Conservation (phyloP, 2,113 vertebrate genomes). For the Mustelus asterias region DNA sequence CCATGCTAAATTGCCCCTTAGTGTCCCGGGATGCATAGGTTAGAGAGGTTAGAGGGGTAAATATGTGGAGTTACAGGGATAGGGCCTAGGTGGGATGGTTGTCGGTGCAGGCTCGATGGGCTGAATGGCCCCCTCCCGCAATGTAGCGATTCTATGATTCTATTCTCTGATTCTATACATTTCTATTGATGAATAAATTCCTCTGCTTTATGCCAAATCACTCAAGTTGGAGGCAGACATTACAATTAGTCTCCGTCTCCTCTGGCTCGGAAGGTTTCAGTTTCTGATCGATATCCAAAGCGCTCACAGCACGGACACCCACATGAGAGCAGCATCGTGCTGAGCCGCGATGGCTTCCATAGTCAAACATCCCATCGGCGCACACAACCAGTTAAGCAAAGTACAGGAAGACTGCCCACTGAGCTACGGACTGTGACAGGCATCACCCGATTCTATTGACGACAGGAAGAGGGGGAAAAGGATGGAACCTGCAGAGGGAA, state of each 20-base stretch:
- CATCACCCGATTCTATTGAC: neutral
- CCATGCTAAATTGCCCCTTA: too few relatives aligned
- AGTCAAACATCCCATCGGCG: neutral
- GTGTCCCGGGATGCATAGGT: too few relatives aligned
- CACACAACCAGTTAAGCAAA: neutral
- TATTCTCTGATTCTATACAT: too few relatives aligned
- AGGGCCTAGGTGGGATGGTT: too few relatives aligned
- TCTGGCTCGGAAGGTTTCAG: neutral
- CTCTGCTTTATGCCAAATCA: too few relatives aligned
- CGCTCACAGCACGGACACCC: neutral
- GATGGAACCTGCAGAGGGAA: neutral
- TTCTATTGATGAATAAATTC: too few relatives aligned
- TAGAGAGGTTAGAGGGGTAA: too few relatives aligned
- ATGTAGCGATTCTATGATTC: too few relatives aligned
- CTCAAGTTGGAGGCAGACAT: neutral
- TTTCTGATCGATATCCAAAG: neutral
- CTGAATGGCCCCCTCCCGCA: too few relatives aligned
- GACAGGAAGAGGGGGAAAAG: neutral
- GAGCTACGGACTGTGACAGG: neutral
- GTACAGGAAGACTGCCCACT: neutral
- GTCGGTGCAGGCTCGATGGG: too few relatives aligned
- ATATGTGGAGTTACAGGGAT: too few relatives aligned
- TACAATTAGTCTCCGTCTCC: neutral
- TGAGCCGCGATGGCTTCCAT: neutral
- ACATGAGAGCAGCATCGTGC: neutral